Evolutionary conservation across 2,113 vertebrate genomes (phyloP).

Genomic region (Patagioenas fasciata): DNA sequence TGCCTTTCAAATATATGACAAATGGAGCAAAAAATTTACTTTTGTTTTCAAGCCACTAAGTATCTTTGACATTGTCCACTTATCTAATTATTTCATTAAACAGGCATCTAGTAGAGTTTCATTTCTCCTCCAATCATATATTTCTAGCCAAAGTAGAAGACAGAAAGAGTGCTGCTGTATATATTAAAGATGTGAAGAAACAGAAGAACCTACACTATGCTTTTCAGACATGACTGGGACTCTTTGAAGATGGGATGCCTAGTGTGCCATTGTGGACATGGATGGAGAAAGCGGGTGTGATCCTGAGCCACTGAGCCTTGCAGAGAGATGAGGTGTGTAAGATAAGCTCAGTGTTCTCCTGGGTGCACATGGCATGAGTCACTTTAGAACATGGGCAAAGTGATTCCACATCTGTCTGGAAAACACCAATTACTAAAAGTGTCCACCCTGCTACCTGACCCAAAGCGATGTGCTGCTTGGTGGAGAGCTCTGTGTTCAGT

Average conservation of each 20-base stretch:
- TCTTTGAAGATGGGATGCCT: background rate
- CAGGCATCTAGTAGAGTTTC: too few relatives aligned
- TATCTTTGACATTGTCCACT: background rate
- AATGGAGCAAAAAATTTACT: background rate
- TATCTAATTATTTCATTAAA: background rate
- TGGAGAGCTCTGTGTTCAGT: background rate
- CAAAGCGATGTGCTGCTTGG: fast-evolving
- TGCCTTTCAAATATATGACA: background rate
- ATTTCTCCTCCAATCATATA: background rate
- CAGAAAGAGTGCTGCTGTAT: background rate
- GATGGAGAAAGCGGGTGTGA: background rate
- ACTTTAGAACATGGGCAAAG: background rate
- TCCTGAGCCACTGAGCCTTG: background rate
- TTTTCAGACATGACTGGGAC: background rate
- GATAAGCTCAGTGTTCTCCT: fast-evolving
- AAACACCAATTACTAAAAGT: background rate
- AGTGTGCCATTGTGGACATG: background rate
- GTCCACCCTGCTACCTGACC: background rate
- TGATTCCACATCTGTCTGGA: background rate
- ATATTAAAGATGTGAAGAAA: background rate
- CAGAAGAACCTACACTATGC: background rate
- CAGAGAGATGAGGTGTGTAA: background rate
- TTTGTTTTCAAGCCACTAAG: background rate
- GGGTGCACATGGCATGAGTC: fast-evolving
- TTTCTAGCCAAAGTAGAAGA: background rate